Evolutionary conservation across 2,888 invertebrate genomes (phyloP).

Genomic region (Folsomia manolachei): DNA sequence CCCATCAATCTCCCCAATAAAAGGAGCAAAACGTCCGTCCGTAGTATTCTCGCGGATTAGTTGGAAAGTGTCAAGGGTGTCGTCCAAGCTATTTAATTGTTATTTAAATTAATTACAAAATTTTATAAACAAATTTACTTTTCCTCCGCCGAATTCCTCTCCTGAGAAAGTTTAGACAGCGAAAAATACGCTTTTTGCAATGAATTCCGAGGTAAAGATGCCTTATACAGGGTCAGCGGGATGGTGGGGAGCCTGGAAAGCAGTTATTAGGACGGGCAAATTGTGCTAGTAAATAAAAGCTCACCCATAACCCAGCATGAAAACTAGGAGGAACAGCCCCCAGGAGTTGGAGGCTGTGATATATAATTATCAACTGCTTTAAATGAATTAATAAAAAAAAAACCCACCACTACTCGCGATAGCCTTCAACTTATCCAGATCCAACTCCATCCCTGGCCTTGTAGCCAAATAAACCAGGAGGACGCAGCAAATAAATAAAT

Average conservation of each 20-base stretch:
- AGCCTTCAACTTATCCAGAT: conserved; percentile 89
- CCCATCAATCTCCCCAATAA: conserved; percentile 76
- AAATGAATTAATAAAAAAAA: too few species aligned
- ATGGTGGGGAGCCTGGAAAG: background rate
- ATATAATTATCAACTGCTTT: too few species aligned
- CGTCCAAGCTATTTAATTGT: too few species aligned
- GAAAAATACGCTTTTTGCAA: conserved; percentile 87
- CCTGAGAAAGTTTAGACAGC: conserved; percentile 87
- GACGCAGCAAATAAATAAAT: conserved; percentile 88
- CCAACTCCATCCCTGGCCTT: conserved; percentile 81
- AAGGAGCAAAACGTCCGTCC: background rate
- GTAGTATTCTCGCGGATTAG: too few species aligned
- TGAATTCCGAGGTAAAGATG: conserved; percentile 78
- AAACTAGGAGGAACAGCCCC: conserved; percentile 91
- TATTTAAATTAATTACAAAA: too few species aligned
- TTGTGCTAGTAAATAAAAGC: conserved; percentile 56
- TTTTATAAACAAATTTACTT: too few species aligned
- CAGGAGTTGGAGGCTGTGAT: too few species aligned
- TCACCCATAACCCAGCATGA: conserved; percentile 82
- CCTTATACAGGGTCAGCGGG: conserved; percentile 66
- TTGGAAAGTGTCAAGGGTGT: conserved; percentile 70
- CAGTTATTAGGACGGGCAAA: background rate
- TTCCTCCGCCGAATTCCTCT: conserved; percentile 66
- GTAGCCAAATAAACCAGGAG: conserved; percentile 91
- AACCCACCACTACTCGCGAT: conserved; percentile 99